Evolutionary conservation across 1,140 invertebrate genomes (phyloP), one percentile per base, ranked within the genome.

Genomic region (Polyergus mexicanus): DNA sequence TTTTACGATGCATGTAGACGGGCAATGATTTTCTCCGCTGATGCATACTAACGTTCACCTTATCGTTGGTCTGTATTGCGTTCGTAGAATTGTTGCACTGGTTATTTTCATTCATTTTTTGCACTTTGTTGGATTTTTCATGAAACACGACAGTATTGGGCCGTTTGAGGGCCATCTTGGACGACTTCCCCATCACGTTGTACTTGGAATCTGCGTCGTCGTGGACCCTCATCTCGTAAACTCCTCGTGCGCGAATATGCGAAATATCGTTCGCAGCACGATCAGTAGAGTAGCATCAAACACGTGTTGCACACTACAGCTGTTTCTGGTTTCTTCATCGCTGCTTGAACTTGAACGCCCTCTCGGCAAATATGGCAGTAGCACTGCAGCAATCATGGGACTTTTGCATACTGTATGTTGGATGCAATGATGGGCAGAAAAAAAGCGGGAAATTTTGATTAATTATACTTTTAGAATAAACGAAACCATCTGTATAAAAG

Each of bases 11-110:
- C 56, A 91, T 93, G 81, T 95, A 96, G 44, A 96, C 95, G 4
- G 96, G 96, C 66, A 96, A 88, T n/a, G 93, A 93, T 86, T 95
- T 94, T 78, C 94, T 91, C 72, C 96, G 95, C 75, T 96, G 95
- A 75, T 95, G 95, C 25, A 96, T 88, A 72, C 81, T 95, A 10
- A 92, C 6, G 69, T 83, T 95, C 1, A 72, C 85, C 83, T 94
- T 94, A 2, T 94, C 90, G 13, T 28, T 63, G 4, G 56, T 62
- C 88, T 80, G 38, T 47, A 3, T 19, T 54, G 58, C 28, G 2
- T 25, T 75, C 22, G 38, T 28, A 44, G 66, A 32, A n/a, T 8
- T 56, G 58, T 41, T 88, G 13, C 16, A 35, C 32, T 71, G 81
- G 65, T 16, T 83, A 2, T 88, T 76, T 16, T 91, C 91, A 72